Base-by-base conservation (phyloP, 2,113 vertebrate genomes). In the Butorides virescens region DNA sequence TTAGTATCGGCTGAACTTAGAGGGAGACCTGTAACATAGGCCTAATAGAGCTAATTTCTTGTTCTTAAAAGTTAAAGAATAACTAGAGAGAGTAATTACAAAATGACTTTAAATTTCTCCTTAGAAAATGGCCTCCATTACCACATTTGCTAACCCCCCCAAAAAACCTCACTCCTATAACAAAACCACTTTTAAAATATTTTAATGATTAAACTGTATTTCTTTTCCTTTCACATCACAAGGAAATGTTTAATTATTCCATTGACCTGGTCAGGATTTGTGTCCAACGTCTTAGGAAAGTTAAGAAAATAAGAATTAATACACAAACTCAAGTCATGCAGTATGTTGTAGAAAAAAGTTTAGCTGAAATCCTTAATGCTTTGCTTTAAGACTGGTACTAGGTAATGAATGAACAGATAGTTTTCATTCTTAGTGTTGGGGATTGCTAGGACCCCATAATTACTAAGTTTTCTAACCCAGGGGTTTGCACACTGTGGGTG, bases 111-210 rank as follows among this genome's bases (percentile, higher is more conserved):
- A 70, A 50, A 62, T 62, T 83, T 74, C 9, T 86, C 34, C 12
- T 55, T 62, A 50, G 46, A 83, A 87, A 93, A 42, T 59, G 23
- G 3, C 47, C 32, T 86, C n/a, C 13, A 32, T 62, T 88, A 44
- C 3, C 15, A 37, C 26, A 63, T 50, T 59, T 92, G 3, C 30
- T 76, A 42, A 79, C 12, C 1, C 2, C 5, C 4, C 4, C 1
- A 5, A 56, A 61, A 63, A 15, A 2, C 19, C 13, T 9, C 20
- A 3, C 4, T 4, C 11, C 4, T 5, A 7, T 3, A 46, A 71
- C 14, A 53, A 65, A 74, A 68, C 6, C 6, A 52, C 47, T 68
- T 91, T 21, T 10, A 62, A 77, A 75, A 50, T 74, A 44, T 66
- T 87, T 82, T 71, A 62, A 63, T 74, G 18, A 52, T 68, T 75